Conservation (phyloP, 2,113 vertebrate genomes). For the Nerophis ophidion region DNA sequence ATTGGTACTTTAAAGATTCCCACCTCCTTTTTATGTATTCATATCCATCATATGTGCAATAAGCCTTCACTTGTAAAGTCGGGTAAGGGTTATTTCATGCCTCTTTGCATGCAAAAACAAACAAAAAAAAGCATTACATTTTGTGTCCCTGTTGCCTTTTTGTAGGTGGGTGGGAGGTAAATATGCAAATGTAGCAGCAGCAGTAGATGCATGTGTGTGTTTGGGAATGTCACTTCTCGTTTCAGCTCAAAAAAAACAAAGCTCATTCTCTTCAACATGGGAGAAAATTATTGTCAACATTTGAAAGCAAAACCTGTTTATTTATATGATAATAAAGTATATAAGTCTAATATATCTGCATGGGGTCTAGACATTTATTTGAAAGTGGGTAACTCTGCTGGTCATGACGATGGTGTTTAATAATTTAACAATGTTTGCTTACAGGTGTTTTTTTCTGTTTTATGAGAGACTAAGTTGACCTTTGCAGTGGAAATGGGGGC, state of each 20-base stretch:
- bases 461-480: not conserved
- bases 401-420: too few species aligned
- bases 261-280: not conserved
- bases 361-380: constrained; percentile 43
- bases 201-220: constrained; percentile 21
- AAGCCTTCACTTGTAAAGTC: constrained; percentile 12
- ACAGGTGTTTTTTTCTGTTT: not conserved
- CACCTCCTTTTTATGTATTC: not conserved
- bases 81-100: constrained; percentile 24
- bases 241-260: constrained; percentile 12
- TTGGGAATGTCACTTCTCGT: constrained; percentile 16
- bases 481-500: not conserved
- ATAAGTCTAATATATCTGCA: constrained; percentile 45
- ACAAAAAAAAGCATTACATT: constrained; percentile 4
- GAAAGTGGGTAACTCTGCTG: not conserved
- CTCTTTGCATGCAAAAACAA: constrained; percentile 44
- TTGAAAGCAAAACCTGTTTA: constrained; percentile 20
- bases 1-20: not conserved
- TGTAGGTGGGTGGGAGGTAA: constrained; percentile 42
- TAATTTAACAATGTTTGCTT: not conserved
- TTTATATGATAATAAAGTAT: constrained; percentile 33
- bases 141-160: constrained; percentile 41
- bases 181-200: constrained; percentile 34
- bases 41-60: constrained; percentile 16
- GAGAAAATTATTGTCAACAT: constrained; percentile 1